phyloP scores from a whole-genome alignment of 2,888 invertebrate species.

The Selenia dentaria region DNA sequence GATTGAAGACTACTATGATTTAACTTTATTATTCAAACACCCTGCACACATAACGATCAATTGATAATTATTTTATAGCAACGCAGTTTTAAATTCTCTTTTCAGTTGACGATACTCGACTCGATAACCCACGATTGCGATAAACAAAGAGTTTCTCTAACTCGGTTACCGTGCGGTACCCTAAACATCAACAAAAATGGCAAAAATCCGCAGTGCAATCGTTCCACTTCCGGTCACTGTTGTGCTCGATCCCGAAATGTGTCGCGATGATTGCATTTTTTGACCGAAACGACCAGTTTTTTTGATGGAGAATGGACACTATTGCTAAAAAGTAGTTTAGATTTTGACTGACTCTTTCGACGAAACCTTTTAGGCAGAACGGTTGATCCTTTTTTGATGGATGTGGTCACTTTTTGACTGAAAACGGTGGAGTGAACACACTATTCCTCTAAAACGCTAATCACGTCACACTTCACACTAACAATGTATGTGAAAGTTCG shows the following conservation, averaged over 20 bases:
- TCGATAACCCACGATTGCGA: too few relatives aligned
- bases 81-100: too few relatives aligned
- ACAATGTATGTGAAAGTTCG: too few relatives aligned
- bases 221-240: conserved; percentile 32
- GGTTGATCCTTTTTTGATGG: background rate
- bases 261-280: conserved; percentile 40
- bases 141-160: background rate
- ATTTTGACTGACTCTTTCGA: conserved; percentile 38
- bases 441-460: too few relatives aligned
- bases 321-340: conserved; percentile 33
- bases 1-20: too few relatives aligned
- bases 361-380: background rate
- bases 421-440: too few relatives aligned
- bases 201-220: conserved; percentile 53
- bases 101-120: too few relatives aligned
- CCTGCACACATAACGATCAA: too few relatives aligned
- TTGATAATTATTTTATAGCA: too few relatives aligned
- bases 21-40: too few relatives aligned
- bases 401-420: too few relatives aligned
- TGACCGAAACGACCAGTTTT: conserved; percentile 23
- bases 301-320: conserved; percentile 25
- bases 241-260: conserved; percentile 36
- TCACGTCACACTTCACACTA: too few relatives aligned
- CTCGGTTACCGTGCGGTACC: background rate
- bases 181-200: conserved; percentile 42